These are phyloP conservation scores for Loripinus fragilis DNA, from an alignment of 2,888 invertebrate genomes.

Conservation along the genomic window DNA sequence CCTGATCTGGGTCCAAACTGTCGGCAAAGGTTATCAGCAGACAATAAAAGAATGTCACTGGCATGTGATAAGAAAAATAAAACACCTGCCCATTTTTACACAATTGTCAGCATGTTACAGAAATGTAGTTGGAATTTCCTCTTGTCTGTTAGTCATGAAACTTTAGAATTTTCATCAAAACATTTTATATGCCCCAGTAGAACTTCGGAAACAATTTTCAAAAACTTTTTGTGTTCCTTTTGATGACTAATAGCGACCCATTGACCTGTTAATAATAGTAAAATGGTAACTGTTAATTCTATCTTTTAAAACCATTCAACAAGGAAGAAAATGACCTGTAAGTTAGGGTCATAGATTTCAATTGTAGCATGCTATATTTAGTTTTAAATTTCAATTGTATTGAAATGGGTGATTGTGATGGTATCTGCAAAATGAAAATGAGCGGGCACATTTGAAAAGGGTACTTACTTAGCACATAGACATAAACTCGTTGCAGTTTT, in stretches of 20 bases:
- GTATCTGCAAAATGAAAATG: background rate
- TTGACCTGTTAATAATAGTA: background rate
- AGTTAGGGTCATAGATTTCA: constrained; percentile 12
- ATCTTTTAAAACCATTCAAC: background rate
- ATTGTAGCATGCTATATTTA: background rate
- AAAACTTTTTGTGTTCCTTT: background rate
- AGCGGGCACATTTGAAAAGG: too few relatives aligned
- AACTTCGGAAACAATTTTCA: background rate
- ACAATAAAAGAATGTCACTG: too few relatives aligned
- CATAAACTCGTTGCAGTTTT: too few relatives aligned
- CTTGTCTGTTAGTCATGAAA: background rate
- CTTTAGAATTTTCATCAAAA: background rate
- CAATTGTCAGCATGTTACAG: too few relatives aligned
- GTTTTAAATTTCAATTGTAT: background rate
- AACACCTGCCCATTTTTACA: too few relatives aligned
- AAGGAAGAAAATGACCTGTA: background rate
- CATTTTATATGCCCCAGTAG: background rate
- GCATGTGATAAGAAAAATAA: too few relatives aligned
- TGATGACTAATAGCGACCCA: background rate
- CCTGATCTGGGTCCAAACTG: too few relatives aligned
- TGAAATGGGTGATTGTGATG: background rate
- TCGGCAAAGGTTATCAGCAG: too few relatives aligned
- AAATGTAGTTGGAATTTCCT: too few relatives aligned
- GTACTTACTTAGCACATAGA: too few relatives aligned
- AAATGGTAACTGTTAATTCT: constrained; percentile 7